Evolutionary conservation across 2,113 vertebrate genomes (phyloP), one percentile per base, ranked within the genome.

Genomic region (Tragelaphus imberbis): DNA sequence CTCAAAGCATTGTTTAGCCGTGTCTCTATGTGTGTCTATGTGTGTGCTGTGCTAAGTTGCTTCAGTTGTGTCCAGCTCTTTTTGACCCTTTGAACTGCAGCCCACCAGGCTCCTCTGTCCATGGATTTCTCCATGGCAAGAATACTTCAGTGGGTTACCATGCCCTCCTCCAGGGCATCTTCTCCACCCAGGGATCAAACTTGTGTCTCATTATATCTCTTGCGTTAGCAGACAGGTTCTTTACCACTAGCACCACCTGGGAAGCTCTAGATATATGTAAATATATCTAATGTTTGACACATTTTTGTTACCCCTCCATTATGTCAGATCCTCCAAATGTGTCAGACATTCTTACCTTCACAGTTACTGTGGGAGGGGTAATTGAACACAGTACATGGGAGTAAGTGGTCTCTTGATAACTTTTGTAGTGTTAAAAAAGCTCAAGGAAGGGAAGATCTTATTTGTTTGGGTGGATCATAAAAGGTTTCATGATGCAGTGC

Each of bases 271-370:
- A 77, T 91, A 19, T 51, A 33, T 51, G 47, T 80, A 47, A 15
- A 77, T 87, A 71, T 92, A 86, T 79, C 68, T 65, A 94, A 91
- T 81, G 68, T 71, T 36, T 71, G 68, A 71, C 19, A 25, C 36
- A 75, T 75, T 75, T 40, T 71, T 75, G n/a, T 75, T 75, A 75
- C 36, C 68, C 36, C 36, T 75, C 36, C 36, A 75, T 75, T 40
- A 40, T 75, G 68, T 75, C 68, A 75, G 36, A 75, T 75, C 19
- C 21, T 75, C 68, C 68, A 40, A 40, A 92, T 81, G 49, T 65
- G 25, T 77, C 75, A 47, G 21, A 90, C n/a, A 90, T 92, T 97
- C 71, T 95, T 84, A 58, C 25, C 55, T 97, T 93, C 28, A 84
- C 84, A 36, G 51, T 96, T 94, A 95, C 40, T 93, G 23, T 68